Evolutionary conservation across 1,140 invertebrate species (phyloP).

Genomic region (Nylanderia fulva): DNA sequence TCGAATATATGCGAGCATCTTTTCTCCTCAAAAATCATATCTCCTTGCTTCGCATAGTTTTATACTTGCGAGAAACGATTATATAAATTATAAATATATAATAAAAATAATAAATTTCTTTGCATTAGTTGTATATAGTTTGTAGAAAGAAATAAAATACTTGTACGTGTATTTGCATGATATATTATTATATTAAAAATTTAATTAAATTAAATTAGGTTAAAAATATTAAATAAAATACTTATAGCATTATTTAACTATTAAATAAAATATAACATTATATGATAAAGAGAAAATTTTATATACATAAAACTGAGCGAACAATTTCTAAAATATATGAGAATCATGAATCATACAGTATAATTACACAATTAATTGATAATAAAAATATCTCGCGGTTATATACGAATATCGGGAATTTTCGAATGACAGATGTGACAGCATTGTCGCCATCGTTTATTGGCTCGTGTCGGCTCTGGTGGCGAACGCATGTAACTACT

Average conservation of each 20-base stretch:
- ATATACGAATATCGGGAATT: neutral
- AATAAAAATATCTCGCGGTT: neutral
- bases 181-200: too few relatives aligned
- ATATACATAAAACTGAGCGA: neutral
- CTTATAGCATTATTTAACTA: too few relatives aligned
- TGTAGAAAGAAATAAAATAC: too few relatives aligned
- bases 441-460: slow-evolving; percentile 40
- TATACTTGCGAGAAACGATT: neutral
- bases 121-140: too few relatives aligned
- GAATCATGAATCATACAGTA: neutral
- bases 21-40: too few relatives aligned
- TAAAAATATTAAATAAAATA: too few relatives aligned
- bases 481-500: slow-evolving; percentile 51
- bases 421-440: slow-evolving; percentile 59
- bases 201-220: too few relatives aligned
- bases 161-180: too few relatives aligned
- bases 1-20: neutral
- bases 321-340: neutral
- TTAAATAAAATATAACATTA: neutral
- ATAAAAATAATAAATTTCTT: too few relatives aligned
- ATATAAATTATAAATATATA: neutral
- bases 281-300: neutral
- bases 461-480: slow-evolving; percentile 48
- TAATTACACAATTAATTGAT: neutral
- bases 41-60: too few relatives aligned